Percentiles rank a stretch among this genome's conserved stretches.
Evolutionary conservation across 2,113 vertebrate genomes (phyloP).

Genomic region (Carollia perspicillata): DNA sequence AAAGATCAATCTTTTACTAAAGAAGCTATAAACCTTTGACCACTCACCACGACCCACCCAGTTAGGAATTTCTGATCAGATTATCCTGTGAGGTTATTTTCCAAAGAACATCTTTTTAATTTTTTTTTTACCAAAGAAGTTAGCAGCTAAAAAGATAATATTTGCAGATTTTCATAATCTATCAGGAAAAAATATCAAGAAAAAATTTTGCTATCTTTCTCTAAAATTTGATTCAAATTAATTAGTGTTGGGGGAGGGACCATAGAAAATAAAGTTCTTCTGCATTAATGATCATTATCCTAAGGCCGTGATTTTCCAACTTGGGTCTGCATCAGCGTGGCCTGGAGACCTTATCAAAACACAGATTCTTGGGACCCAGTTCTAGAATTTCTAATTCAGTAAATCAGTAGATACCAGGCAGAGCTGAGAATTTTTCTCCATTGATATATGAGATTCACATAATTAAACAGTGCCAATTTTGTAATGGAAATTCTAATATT

Average conservation of each 20-base stretch:
- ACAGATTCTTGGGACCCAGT: background rate
- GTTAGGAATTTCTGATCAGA: background rate
- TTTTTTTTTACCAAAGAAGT: background rate
- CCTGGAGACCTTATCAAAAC: background rate
- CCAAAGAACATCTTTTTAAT: background rate
- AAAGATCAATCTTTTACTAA: background rate
- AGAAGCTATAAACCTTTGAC: background rate
- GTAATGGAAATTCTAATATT: background rate
- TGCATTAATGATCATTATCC: background rate
- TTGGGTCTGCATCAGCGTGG: background rate
- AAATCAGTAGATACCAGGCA: background rate
- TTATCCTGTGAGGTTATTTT: background rate
- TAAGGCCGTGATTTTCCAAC: background rate
- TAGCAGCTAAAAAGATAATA: background rate
- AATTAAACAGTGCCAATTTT: background rate
- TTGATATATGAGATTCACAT: background rate
- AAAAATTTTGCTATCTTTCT: background rate
- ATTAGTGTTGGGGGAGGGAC: background rate
- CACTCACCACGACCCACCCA: background rate
- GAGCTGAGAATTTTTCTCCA: background rate
- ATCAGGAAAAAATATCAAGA: background rate
- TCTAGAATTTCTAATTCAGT: background rate
- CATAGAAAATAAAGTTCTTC: background rate
- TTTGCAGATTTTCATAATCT: background rate
- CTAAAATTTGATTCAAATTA: conserved; percentile 15